Conservation (phyloP, 2,113 vertebrate species). For the Psophia crepitans region DNA sequence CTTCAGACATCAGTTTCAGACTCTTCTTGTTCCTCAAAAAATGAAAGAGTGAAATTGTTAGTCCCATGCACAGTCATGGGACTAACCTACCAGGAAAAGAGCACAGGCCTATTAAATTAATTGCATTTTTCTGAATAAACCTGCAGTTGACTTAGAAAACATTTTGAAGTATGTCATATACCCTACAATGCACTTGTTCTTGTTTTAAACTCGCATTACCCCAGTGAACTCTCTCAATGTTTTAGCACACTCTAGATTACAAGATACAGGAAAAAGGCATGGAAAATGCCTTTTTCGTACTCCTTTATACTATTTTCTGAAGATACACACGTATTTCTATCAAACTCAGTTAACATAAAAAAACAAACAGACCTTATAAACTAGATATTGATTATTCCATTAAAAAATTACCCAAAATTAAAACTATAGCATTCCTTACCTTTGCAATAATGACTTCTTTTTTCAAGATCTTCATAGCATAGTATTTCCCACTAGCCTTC, state of each 20-base stretch:
- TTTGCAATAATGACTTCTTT: slow-evolving; percentile 99
- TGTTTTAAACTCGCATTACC: not conserved
- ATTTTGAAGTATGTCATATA: not conserved
- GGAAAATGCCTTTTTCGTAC: not conserved
- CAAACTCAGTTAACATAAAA: not conserved
- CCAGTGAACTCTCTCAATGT: not conserved
- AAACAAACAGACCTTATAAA: not conserved
- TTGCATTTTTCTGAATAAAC: not conserved
- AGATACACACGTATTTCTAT: not conserved
- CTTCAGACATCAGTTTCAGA: not conserved
- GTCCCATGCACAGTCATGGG: not conserved
- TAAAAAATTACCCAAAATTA: not conserved
- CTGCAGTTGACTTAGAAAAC: not conserved
- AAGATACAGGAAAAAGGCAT: not conserved
- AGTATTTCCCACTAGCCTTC: slow-evolving; percentile 97
- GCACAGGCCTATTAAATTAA: not conserved
- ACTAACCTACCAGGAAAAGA: not conserved
- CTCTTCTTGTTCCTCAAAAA: not conserved
- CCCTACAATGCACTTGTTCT: not conserved
- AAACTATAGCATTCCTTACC: slow-evolving; percentile 69
- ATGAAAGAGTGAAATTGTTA: not conserved
- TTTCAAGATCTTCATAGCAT: slow-evolving; percentile 98
- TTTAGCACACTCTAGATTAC: not conserved
- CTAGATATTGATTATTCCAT: not conserved
- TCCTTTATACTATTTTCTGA: not conserved